Evolutionary conservation across 2,113 vertebrate species (phyloP), one percentile per base, ranked within the genome.

Genomic region (Plecotus auritus): DNA sequence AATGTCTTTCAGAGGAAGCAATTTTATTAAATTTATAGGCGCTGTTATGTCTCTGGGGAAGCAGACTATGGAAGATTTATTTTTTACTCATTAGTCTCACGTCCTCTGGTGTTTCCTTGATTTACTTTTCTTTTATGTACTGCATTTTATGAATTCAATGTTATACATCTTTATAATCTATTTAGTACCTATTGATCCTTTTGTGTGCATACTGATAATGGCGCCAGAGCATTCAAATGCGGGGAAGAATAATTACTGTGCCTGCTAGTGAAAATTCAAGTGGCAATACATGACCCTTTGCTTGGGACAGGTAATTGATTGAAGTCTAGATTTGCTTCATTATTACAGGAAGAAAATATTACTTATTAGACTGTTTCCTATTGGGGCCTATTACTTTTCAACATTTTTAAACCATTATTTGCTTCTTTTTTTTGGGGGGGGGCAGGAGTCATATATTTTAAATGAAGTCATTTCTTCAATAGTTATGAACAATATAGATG

Each of bases 1-100:
- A 51, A 85, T 76, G 59, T 85, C 90, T 92, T 97, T 89, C 59
- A 82, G 40, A 5, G 64, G 47, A 35, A 94, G 20, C 77, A 88
- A 4, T 90, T 95, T 77, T 70, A 82, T 93, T 61, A 69, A 85
- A 88, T 93, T 61, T 61, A 61, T 40, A 91, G 82, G 20, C 74
- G 4, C 56, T 76, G 7, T 74, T 47, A 47, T 70, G 26, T 83
- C 91, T 93, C 51, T 73, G 11, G 85, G 30, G 70, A 92, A 56
- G 40, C 82, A 32, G 61, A 66, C 82, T 51, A 9, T 51, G 17
- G 16, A 69, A 82, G 78, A 85, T 94, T 70, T 90, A 51, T 70
- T 85, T 95, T 95, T 90, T 78, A 78, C 88, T 92, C 78, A 90
- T 94, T 93, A 90, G 69, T 88, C 87, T 90, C 82, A n/a, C 26